Evolutionary conservation across 2,888 invertebrate genomes (phyloP).

Genomic region (Apodemia duryi): DNA sequence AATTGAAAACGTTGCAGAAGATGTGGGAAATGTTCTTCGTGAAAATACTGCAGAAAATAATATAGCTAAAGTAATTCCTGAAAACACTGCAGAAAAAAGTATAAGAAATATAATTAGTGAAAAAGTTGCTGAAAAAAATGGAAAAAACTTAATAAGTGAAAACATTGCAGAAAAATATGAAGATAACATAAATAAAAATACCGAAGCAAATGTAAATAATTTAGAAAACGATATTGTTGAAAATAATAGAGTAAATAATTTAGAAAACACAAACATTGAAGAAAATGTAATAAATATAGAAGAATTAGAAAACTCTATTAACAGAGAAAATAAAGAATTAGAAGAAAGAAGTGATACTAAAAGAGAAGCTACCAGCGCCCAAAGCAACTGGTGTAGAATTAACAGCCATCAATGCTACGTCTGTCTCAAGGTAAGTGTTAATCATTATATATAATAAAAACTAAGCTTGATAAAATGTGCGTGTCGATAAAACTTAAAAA

Average conservation of each 20-base stretch:
- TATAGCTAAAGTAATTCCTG: no score
- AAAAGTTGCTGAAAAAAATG: not conserved
- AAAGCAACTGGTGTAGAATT: slow-evolving; percentile 34
- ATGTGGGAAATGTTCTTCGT: no score
- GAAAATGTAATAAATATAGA: not conserved
- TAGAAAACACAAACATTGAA: not conserved
- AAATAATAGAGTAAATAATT: not conserved
- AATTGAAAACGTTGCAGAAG: no score
- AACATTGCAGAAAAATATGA: no score
- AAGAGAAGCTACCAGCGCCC: slow-evolving; percentile 20
- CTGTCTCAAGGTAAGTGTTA: slow-evolving; percentile 53
- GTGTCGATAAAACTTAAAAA: no score
- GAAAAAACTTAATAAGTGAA: not conserved
- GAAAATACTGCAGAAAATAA: no score
- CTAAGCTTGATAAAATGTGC: no score
- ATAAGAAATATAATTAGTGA: not conserved
- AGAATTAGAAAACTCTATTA: not conserved
- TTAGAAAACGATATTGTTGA: not conserved
- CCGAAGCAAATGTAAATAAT: not conserved
- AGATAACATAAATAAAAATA: not conserved
- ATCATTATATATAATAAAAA: no score
- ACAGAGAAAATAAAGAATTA: not conserved
- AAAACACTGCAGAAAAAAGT: no score
- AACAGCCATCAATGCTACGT: slow-evolving; percentile 59
- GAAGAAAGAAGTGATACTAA: slow-evolving; percentile 17